Percentiles rank a stretch among this genome's conserved stretches.
These are phyloP conservation scores for Blomia tropicalis DNA, from an alignment of 2,888 invertebrate genomes.

Conservation along the genomic window DNA sequence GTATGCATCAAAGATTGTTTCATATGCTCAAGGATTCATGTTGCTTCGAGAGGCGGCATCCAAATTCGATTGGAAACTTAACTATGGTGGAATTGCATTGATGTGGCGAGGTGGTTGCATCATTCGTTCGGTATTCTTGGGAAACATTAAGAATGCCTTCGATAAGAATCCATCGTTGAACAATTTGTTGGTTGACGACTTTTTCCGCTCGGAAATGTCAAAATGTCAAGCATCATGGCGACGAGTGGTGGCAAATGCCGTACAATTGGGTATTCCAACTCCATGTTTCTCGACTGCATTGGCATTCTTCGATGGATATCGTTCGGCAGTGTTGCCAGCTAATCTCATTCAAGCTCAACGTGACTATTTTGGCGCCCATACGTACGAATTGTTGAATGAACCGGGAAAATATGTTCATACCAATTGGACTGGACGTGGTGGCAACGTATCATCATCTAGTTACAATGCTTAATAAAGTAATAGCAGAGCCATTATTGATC, in stretches of 20 bases:
- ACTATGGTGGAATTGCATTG: constrained; percentile 90
- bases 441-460: constrained; percentile 82
- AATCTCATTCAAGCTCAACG: constrained; percentile 92
- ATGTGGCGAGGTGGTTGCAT: constrained; percentile 99
- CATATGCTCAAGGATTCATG: constrained; percentile 97
- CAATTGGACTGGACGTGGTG: constrained; percentile 98
- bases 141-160: constrained; percentile 81
- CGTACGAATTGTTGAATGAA: constrained; percentile 69
- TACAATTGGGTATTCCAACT: constrained; percentile 65
- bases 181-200: constrained; percentile 78
- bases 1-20: constrained; percentile 93
- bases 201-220: constrained; percentile 69
- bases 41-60: constrained; percentile 76
- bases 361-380: constrained; percentile 97
- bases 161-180: constrained; percentile 66
- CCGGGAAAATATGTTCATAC: constrained; percentile 87
- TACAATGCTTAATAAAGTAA: constrained; percentile 51
- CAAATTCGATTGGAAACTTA: constrained; percentile 78
- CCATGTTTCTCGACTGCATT: constrained; percentile 84
- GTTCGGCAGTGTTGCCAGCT: constrained; percentile 68
- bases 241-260: constrained; percentile 52
- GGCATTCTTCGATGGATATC: constrained; percentile 92
- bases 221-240: constrained; percentile 69
- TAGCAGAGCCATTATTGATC: not conserved
- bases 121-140: constrained; percentile 74